These are phyloP conservation scores for Sycon ciliatum DNA, from an alignment of 37 sponge, comb jelly and placozoan species.

Conservation along the genomic window DNA sequence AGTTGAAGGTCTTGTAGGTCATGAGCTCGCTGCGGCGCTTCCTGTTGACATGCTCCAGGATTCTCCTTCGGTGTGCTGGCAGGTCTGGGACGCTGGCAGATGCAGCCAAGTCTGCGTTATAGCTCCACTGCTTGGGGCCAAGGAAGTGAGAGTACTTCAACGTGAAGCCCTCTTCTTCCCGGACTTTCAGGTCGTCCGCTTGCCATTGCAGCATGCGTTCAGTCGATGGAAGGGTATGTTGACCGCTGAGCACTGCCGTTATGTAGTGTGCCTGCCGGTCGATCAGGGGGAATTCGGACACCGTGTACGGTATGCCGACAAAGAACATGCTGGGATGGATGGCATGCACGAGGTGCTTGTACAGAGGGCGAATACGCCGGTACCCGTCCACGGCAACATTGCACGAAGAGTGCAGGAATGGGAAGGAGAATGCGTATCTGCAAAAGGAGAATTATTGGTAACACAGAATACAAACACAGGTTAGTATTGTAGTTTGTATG, in stretches of 20 bases:
- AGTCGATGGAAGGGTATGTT: constrained; percentile 32
- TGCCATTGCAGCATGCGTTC: constrained; percentile 46
- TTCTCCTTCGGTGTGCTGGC: constrained; percentile 2
- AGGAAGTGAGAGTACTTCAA: constrained; percentile 36
- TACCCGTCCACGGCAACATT: constrained; percentile 30
- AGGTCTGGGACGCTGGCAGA: constrained; percentile 22
- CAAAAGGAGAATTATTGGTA: too few relatives aligned
- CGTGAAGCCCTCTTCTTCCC: constrained; percentile 28
- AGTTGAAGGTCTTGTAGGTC: constrained; percentile 29
- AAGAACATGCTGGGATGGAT: constrained; percentile 52
- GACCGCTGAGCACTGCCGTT: constrained; percentile 40
- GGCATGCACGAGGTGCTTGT: constrained; percentile 63
- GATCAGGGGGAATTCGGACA: constrained; percentile 35
- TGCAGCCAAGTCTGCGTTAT: constrained; percentile 20
- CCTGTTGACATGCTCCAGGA: constrained; percentile 16
- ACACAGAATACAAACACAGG: too few relatives aligned
- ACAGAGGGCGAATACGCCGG: constrained; percentile 40
- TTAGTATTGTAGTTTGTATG: too few relatives aligned
- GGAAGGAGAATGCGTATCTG: constrained; percentile 50
- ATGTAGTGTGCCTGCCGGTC: constrained; percentile 40
- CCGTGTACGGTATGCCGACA: constrained; percentile 32
- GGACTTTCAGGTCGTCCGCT: constrained; percentile 23
- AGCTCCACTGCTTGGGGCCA: constrained; percentile 42
- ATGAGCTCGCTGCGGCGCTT: constrained; percentile 20
- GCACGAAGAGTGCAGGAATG: constrained; percentile 47